Conservation (phyloP, 2,113 vertebrate species). For the Melozone crissalis region DNA sequence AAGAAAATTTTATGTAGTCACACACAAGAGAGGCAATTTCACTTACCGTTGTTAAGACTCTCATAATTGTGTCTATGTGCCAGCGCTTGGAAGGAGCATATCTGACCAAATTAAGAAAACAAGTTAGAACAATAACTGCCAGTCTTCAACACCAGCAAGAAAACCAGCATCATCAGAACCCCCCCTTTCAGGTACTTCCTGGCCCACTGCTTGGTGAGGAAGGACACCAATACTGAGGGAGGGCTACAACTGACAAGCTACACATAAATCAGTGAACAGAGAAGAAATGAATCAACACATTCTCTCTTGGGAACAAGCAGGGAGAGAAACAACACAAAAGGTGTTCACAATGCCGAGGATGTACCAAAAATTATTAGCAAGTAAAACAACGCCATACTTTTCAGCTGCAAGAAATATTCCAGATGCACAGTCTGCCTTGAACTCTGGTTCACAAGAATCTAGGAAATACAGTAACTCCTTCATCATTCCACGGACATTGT, state of each 20-base stretch:
- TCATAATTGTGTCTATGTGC: conserved; percentile 99
- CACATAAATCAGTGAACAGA: not conserved
- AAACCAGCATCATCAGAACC: not conserved
- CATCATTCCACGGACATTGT: conserved; percentile 99
- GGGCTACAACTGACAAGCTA: not conserved
- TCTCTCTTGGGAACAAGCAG: not conserved
- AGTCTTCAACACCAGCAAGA: not conserved
- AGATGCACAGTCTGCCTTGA: conserved; percentile 98
- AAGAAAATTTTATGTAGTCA: not conserved
- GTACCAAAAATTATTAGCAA: not conserved
- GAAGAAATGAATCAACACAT: not conserved
- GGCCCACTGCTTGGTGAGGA: not conserved
- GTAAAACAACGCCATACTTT: conserved; percentile 82
- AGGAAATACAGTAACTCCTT: conserved; percentile 98
- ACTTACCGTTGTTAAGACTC: conserved; percentile 95
- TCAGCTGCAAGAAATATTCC: conserved; percentile 98
- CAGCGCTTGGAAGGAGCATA: conserved; percentile 98
- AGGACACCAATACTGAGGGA: not conserved
- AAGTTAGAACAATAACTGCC: not conserved
- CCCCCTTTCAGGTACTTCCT: not conserved
- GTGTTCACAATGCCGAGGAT: not conserved
- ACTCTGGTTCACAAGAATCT: conserved; percentile 98
- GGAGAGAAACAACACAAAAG: not conserved
- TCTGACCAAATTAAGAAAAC: conserved; percentile 70
- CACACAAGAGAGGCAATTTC: not conserved